Conservation (phyloP, 92 coral and sea anemone species). For the Epizoanthus illoricatus region DNA sequence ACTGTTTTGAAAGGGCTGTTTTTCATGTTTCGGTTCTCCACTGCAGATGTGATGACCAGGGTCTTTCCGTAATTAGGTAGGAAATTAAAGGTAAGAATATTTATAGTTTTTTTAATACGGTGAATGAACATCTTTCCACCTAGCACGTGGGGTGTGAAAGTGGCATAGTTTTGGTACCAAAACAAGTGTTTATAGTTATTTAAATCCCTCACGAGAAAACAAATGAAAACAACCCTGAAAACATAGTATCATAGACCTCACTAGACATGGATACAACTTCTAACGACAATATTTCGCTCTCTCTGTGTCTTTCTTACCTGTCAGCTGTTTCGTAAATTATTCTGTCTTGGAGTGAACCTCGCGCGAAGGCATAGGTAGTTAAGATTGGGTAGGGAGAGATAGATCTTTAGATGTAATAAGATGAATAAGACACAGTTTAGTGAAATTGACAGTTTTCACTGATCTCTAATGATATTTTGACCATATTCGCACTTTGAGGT, state of each 20-base stretch:
- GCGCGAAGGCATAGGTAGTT: too few species aligned
- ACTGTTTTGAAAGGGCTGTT: neutral
- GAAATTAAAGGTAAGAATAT: conserved; percentile 43
- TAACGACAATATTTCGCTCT: neutral
- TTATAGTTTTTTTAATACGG: conserved; percentile 33
- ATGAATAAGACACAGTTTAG: too few species aligned
- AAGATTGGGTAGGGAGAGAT: too few species aligned
- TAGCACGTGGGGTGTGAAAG: conserved; percentile 36
- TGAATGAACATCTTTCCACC: conserved; percentile 16
- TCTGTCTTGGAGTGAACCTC: neutral
- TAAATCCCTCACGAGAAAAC: neutral
- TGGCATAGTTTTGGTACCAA: conserved; percentile 2
- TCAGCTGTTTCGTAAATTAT: neutral
- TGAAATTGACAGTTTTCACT: too few species aligned
- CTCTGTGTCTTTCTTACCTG: neutral
- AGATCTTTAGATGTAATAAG: too few species aligned
- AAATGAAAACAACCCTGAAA: neutral
- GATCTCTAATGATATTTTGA: neutral
- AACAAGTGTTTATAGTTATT: neutral
- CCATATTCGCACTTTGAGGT: neutral
- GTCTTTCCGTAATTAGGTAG: conserved; percentile 34
- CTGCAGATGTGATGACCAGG: conserved; percentile 29
- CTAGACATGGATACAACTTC: neutral
- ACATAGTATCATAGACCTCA: neutral
- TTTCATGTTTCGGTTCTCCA: neutral